A percentile compares a stretch with the other conserved stretches of the same genome.
Evolutionary conservation across 2,888 invertebrate species (phyloP).

Genomic region (Frankliniella intonsa): DNA sequence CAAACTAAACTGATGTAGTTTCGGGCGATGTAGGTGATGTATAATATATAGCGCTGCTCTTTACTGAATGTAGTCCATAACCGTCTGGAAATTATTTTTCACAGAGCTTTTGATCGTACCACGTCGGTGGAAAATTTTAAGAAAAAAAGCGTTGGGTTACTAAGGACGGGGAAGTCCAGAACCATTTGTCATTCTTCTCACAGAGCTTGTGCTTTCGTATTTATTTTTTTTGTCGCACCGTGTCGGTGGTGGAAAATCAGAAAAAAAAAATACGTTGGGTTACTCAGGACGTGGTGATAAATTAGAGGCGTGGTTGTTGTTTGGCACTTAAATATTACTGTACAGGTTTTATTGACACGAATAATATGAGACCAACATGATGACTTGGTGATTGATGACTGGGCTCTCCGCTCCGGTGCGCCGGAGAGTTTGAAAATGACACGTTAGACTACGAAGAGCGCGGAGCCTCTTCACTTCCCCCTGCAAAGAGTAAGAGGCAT

Average conservation of each 20-base stretch:
- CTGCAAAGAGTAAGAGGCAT: background rate
- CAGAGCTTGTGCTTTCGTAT: background rate
- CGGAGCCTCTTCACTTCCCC: background rate
- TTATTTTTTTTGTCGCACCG: background rate
- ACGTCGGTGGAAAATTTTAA: no score
- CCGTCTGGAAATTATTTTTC: no score
- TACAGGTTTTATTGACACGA: background rate
- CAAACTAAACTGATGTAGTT: no score
- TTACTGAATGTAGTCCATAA: no score
- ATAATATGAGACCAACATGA: background rate
- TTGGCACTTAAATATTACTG: constrained; percentile 19
- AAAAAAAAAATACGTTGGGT: background rate
- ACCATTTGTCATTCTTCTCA: background rate
- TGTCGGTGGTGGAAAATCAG: background rate
- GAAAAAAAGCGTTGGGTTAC: no score
- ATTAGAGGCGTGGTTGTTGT: background rate
- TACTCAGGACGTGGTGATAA: background rate
- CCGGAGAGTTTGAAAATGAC: background rate
- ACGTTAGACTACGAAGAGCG: background rate
- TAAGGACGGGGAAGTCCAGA: no score
- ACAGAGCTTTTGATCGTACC: no score
- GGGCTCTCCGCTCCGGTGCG: background rate
- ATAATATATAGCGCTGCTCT: no score
- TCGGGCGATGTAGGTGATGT: no score
- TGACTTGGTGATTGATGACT: constrained; percentile 4